These are phyloP conservation scores for Elephas maximus DNA, from an alignment of 2,113 vertebrate species.

Conservation along the genomic window DNA sequence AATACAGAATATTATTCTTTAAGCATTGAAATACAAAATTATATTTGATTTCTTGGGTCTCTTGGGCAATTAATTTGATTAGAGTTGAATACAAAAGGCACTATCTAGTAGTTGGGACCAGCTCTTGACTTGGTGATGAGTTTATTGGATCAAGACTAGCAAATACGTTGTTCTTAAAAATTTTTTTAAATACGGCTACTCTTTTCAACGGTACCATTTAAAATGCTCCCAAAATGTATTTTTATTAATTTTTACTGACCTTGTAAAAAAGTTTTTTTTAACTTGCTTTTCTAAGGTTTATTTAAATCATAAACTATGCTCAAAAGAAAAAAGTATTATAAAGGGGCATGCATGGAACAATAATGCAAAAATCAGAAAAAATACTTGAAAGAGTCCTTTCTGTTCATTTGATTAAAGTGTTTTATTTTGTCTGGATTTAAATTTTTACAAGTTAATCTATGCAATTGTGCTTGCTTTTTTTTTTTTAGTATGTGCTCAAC, in stretches of 20 bases:
- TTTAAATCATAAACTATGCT: conserved; percentile 57
- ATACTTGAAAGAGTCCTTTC: conserved; percentile 63
- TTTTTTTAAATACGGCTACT: neutral
- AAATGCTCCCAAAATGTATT: conserved; percentile 51
- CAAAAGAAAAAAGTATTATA: conserved; percentile 38
- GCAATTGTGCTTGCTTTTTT: conserved; percentile 84
- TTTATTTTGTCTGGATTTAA: conserved; percentile 84
- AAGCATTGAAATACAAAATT: conserved; percentile 73
- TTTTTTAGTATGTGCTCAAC: conserved; percentile 86
- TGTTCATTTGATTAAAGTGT: conserved; percentile 1
- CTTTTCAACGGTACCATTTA: conserved; percentile 50
- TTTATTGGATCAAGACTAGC: conserved; percentile 56
- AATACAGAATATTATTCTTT: conserved; percentile 78
- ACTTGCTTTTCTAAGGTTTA: conserved; percentile 53
- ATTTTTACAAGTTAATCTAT: conserved; percentile 87
- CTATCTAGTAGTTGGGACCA: conserved; percentile 10
- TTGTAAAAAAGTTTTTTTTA: neutral
- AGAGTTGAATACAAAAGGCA: conserved; percentile 71
- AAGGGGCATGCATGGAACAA: neutral
- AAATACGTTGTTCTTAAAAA: conserved; percentile 16
- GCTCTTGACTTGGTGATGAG: neutral
- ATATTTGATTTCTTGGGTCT: conserved; percentile 76
- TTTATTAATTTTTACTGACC: conserved; percentile 46
- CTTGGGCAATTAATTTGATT: conserved; percentile 73
- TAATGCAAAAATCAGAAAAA: conserved; percentile 40